A percentile compares a stretch with the other conserved stretches of the same genome.
Evolutionary conservation across 1,140 invertebrate genomes (phyloP).

Genomic region (Euura lappo): DNA sequence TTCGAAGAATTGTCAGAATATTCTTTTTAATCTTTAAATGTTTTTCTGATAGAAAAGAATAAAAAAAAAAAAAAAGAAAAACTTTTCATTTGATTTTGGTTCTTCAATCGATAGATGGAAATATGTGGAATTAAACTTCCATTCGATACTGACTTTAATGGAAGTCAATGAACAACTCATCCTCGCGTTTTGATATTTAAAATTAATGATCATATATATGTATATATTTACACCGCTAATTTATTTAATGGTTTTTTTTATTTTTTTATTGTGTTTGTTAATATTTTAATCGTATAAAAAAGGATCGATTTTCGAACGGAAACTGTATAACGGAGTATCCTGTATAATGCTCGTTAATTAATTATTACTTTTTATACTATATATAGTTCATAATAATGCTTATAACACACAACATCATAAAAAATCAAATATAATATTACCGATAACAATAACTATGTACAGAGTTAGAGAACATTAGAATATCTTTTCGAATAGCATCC

Average conservation of each 20-base stretch:
- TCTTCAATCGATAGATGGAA: slow-evolving; percentile 25
- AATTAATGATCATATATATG: slow-evolving; percentile 8
- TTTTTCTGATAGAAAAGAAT: not conserved
- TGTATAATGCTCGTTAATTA: not conserved
- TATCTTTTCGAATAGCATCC: slow-evolving; percentile 55
- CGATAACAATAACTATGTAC: slow-evolving; percentile 4
- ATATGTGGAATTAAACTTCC: slow-evolving; percentile 12
- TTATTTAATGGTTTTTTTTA: not conserved
- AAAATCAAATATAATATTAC: slow-evolving; percentile 18
- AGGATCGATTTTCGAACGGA: not conserved
- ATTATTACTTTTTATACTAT: slow-evolving; percentile 1
- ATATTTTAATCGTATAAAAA: slow-evolving; percentile 4
- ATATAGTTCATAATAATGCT: not conserved
- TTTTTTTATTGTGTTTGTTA: no score
- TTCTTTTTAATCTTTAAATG: not conserved
- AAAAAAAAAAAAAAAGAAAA: slow-evolving; percentile 4
- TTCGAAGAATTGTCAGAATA: not conserved
- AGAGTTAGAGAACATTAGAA: slow-evolving; percentile 42
- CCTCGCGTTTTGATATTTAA: slow-evolving; percentile 10
- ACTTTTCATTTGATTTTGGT: slow-evolving; percentile 33
- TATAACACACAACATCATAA: slow-evolving; percentile 9
- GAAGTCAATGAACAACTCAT: not conserved
- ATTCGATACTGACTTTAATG: not conserved
- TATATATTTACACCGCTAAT: slow-evolving; percentile 7
- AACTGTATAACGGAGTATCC: not conserved